Evolutionary conservation across 2,888 invertebrate genomes (phyloP).

Genomic region (Torymus texanus): DNA sequence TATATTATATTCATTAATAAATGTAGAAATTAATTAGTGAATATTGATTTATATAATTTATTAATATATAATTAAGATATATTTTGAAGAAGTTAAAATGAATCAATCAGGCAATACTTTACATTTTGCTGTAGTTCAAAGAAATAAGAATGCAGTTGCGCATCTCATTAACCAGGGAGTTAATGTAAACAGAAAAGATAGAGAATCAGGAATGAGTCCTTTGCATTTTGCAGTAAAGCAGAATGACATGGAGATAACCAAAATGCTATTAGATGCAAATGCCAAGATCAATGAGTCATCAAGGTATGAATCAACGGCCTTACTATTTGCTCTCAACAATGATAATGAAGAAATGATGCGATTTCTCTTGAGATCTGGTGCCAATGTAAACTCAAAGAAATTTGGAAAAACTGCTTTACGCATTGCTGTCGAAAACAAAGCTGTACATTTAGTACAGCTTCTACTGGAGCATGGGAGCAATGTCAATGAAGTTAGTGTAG

Average conservation of each 20-base stretch:
- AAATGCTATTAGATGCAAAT: slow-evolving; percentile 8
- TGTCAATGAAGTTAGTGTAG: slow-evolving; percentile 80
- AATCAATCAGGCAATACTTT: slow-evolving; percentile 11
- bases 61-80: no score
- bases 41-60: no score
- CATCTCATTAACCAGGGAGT: slow-evolving; percentile 11
- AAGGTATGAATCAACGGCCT: background rate
- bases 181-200: slow-evolving; percentile 15
- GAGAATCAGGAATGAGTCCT: slow-evolving; percentile 13
- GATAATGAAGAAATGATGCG: slow-evolving; percentile 11
- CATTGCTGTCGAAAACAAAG: slow-evolving; percentile 55
- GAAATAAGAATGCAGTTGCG: background rate
- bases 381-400: slow-evolving; percentile 16
- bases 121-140: slow-evolving; percentile 28
- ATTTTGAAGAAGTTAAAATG: background rate
- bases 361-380: background rate
- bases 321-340: slow-evolving; percentile 20
- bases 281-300: slow-evolving; percentile 23
- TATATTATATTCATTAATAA: no score
- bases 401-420: slow-evolving; percentile 21
- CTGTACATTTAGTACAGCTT: slow-evolving; percentile 75
- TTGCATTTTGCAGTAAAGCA: slow-evolving; percentile 25
- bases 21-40: no score
- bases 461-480: slow-evolving; percentile 78
- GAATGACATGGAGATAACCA: background rate